These are phyloP conservation scores for Lithobates pipiens DNA, from an alignment of 2,797 vertebrate species.

Conservation along the genomic window DNA sequence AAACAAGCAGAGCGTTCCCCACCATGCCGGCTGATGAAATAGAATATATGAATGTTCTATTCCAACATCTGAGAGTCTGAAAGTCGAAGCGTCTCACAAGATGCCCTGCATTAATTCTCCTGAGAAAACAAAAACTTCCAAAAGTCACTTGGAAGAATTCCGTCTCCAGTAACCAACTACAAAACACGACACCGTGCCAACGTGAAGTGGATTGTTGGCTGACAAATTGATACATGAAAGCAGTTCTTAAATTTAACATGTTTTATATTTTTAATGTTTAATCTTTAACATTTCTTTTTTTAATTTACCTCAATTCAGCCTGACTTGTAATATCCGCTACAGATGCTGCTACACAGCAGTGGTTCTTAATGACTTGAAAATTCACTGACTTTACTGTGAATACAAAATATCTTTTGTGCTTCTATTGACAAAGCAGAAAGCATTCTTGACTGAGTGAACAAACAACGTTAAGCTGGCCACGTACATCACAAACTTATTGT, in stretches of 20 bases:
- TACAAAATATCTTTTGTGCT: background rate
- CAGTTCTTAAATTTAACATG: slow-evolving; percentile 10
- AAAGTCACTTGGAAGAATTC: slow-evolving; percentile 45
- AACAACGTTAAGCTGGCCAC: no score
- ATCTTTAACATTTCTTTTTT: slow-evolving; percentile 2
- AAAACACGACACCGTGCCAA: slow-evolving; percentile 3
- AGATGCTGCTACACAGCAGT: background rate
- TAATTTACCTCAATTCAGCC: slow-evolving; percentile 3
- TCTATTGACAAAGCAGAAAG: background rate
- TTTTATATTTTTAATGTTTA: slow-evolving; percentile 23
- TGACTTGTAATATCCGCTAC: background rate
- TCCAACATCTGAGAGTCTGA: slow-evolving; percentile 37
- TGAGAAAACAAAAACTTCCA: slow-evolving; percentile 44
- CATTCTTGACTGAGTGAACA: background rate
- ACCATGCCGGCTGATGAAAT: slow-evolving; percentile 46
- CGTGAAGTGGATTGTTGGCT: slow-evolving; percentile 15
- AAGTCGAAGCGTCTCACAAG: slow-evolving; percentile 16
- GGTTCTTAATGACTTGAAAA: background rate
- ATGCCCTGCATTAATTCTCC: slow-evolving; percentile 38
- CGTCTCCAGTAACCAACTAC: slow-evolving; percentile 7
- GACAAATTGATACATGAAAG: slow-evolving; percentile 41
- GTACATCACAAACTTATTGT: no score
- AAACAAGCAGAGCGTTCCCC: slow-evolving; percentile 44
- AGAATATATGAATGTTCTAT: slow-evolving; percentile 55
- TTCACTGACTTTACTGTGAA: background rate